These are phyloP conservation scores for Chrysolina oricalcia DNA, from an alignment of 2,888 invertebrate species.

Conservation along the genomic window DNA sequence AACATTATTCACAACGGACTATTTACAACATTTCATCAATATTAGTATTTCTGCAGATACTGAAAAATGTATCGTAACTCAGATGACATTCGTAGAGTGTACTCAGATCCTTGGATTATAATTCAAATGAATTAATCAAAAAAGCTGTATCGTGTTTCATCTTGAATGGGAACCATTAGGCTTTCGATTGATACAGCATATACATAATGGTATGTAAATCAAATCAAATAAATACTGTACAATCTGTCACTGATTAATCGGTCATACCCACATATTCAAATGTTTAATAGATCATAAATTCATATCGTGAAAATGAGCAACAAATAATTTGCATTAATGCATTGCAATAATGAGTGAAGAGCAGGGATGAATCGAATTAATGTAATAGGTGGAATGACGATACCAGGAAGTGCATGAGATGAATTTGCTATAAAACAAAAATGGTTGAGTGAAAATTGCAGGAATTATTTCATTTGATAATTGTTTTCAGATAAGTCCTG, in stretches of 20 bases:
- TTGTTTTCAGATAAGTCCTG: too few relatives aligned
- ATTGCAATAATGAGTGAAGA: not conserved
- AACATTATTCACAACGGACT: too few relatives aligned
- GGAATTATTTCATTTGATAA: too few relatives aligned
- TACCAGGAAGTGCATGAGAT: too few relatives aligned
- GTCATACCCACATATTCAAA: slow-evolving; percentile 30
- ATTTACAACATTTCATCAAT: too few relatives aligned
- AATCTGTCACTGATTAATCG: slow-evolving; percentile 31
- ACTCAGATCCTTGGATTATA: not conserved
- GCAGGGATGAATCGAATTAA: not conserved
- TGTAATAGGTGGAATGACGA: too few relatives aligned
- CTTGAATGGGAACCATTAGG: not conserved
- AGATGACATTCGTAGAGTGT: not conserved
- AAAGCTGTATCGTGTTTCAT: not conserved
- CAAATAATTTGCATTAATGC: slow-evolving; percentile 12
- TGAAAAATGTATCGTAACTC: not conserved
- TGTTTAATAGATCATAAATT: slow-evolving; percentile 24
- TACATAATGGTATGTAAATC: slow-evolving; percentile 28
- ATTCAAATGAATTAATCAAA: not conserved
- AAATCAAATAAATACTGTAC: slow-evolving; percentile 31
- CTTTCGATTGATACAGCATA: slow-evolving; percentile 13
- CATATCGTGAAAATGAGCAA: slow-evolving; percentile 24
- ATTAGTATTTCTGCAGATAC: too few relatives aligned
- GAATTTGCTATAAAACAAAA: too few relatives aligned
- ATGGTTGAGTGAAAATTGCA: too few relatives aligned